phyloP scores from a whole-genome alignment of 2,888 invertebrate genomes.

The Gerris lacustris region DNA sequence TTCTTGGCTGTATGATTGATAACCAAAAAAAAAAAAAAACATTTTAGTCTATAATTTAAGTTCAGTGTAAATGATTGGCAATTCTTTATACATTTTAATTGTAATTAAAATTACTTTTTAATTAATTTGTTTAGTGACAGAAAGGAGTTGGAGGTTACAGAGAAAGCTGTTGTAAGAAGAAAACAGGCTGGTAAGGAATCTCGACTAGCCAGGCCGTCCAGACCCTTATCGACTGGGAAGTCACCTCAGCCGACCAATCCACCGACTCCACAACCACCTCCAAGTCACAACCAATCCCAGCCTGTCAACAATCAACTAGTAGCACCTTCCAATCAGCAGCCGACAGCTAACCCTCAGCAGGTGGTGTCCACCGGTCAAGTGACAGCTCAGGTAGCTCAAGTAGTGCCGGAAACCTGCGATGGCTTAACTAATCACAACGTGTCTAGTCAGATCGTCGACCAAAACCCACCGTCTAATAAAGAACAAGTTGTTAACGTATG shows the following conservation, averaged over 20 bases:
- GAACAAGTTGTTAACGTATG: background rate
- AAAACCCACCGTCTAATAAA: background rate
- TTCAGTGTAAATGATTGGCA: no score
- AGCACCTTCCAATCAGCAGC: background rate
- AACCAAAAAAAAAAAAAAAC: no score
- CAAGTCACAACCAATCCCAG: slow-evolving; percentile 8
- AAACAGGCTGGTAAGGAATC: slow-evolving; percentile 14
- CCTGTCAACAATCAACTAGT: background rate
- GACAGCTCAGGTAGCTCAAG: background rate
- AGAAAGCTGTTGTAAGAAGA: slow-evolving; percentile 25
- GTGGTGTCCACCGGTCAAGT: background rate
- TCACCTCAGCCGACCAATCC: background rate
- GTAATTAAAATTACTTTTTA: no score
- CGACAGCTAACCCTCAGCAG: background rate
- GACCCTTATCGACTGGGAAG: background rate
- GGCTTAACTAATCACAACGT: background rate
- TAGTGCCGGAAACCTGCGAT: background rate
- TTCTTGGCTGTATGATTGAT: no score
- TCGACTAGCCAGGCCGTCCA: slow-evolving; percentile 5
- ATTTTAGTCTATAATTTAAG: no score
- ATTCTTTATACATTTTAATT: no score
- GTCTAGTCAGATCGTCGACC: background rate
- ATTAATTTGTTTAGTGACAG: background rate
- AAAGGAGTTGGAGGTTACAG: slow-evolving; percentile 20
- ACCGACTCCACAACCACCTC: slow-evolving; percentile 8